Conservation (phyloP, 2,797 vertebrate species). For the Artibeus jamaicensis region DNA sequence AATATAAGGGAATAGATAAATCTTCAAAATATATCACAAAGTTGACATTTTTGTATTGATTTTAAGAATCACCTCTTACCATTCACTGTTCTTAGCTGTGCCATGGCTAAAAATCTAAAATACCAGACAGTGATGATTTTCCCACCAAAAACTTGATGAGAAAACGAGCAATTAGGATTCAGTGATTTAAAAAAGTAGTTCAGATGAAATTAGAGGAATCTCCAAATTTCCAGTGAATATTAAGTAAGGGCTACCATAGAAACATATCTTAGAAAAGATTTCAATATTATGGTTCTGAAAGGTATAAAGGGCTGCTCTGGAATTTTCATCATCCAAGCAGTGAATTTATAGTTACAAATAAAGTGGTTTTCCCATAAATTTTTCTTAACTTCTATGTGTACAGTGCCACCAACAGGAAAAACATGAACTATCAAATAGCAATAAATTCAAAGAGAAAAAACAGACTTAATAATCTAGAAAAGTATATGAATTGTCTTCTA, state of each 20-base stretch:
- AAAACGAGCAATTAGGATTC: not conserved
- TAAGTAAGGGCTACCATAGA: not conserved
- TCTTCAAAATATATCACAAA: not conserved
- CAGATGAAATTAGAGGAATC: not conserved
- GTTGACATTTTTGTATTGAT: slow-evolving; percentile 9
- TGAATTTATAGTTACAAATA: slow-evolving; percentile 21
- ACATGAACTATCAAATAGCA: not conserved
- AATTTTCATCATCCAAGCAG: slow-evolving; percentile 1
- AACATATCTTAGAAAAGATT: not conserved
- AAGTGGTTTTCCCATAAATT: not conserved
- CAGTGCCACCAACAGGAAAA: slow-evolving; percentile 59
- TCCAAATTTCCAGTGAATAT: not conserved
- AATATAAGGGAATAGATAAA: not conserved
- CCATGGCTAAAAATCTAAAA: not conserved
- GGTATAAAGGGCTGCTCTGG: not conserved
- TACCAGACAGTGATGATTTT: not conserved
- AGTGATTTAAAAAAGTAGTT: not conserved
- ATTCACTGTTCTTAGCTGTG: not conserved
- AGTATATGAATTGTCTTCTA: not conserved
- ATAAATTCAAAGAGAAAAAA: not conserved
- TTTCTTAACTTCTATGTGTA: slow-evolving; percentile 27
- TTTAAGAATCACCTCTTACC: not conserved
- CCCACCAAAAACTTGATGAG: not conserved
- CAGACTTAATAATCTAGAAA: not conserved
- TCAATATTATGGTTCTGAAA: not conserved